Evolutionary conservation across 2,113 vertebrate genomes (phyloP), one percentile per base, ranked within the genome.

Genomic region (Cyanistes caeruleus): DNA sequence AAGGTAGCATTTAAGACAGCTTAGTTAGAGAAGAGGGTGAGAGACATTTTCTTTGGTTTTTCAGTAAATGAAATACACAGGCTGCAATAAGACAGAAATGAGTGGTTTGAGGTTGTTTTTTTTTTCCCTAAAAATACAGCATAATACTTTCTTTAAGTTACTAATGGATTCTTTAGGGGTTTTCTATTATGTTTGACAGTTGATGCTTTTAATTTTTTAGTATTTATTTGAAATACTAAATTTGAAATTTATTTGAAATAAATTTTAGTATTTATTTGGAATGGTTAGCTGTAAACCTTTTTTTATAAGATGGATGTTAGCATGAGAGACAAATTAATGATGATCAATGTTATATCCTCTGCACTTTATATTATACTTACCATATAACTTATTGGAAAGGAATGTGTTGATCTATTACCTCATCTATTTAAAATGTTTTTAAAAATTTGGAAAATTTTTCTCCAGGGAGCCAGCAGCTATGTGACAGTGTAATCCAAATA

Each of bases 361-460:
- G 63, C 83, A 65, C 41, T 33, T 52, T 39, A 73, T 63, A 30
- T 41, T 96, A 59, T 48, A 96, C 43, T 83, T 79, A 75, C 78
- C 28, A 69, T 53, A 55, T 84, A 96, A 84, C 75, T 97, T 46
- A n/a, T 91, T 90, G 89, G 63, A 76, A 97, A 98, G 94, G 97
- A 96, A 96, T 94, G 82, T 74, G 67, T 90, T 94, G 84, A 81
- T 86, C 53, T 96, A 94, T 98, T 98, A 98, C 93, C 67, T 98
- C 97, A 98, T 97, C 92, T 93, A 90, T 95, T 87, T 93, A 95
- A 97, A 98, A 98, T 97, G 96, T 95, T 94, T 97, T 95, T 81
- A 98, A 97, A 97, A 97, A 98, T 97, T 95, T 97, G 73, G 96
- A 92, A 97, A 94, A 94, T 97, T 93, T 98, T 97, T 97, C 98